Conservation (phyloP, 2,797 vertebrate species). For the Strix occidentalis region DNA sequence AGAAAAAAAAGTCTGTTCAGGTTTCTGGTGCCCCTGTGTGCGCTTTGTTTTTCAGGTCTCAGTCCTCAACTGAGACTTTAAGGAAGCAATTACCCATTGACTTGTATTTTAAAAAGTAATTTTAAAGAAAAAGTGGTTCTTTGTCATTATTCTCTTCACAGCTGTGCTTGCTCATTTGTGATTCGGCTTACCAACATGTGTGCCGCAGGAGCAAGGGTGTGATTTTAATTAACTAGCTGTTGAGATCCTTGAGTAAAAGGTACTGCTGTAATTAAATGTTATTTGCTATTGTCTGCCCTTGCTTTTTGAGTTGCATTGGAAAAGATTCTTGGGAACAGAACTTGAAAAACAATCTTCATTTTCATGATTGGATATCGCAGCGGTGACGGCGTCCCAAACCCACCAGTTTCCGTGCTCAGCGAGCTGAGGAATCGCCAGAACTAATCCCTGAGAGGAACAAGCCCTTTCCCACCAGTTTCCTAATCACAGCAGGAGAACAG, state of each 20-base stretch:
- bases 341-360: not conserved
- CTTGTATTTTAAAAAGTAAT: not conserved
- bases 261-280: not conserved
- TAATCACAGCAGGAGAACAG: accelerated
- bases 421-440: not conserved
- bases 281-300: not conserved
- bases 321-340: not conserved
- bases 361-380: not conserved
- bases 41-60: not conserved
- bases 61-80: not conserved
- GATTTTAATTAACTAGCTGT: not conserved
- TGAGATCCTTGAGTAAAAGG: not conserved
- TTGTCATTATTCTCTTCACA: not conserved
- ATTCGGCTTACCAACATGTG: not conserved
- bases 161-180: not conserved
- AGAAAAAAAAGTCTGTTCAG: not conserved
- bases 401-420: not conserved
- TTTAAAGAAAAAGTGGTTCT: not conserved
- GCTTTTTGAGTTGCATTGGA: not conserved
- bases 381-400: not conserved
- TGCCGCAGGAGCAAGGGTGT: not conserved
- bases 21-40: not conserved
- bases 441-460: not conserved
- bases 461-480: not conserved
- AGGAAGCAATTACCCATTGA: not conserved